phyloP scores from a whole-genome alignment of 2,113 vertebrate species.

The Channa argus region DNA sequence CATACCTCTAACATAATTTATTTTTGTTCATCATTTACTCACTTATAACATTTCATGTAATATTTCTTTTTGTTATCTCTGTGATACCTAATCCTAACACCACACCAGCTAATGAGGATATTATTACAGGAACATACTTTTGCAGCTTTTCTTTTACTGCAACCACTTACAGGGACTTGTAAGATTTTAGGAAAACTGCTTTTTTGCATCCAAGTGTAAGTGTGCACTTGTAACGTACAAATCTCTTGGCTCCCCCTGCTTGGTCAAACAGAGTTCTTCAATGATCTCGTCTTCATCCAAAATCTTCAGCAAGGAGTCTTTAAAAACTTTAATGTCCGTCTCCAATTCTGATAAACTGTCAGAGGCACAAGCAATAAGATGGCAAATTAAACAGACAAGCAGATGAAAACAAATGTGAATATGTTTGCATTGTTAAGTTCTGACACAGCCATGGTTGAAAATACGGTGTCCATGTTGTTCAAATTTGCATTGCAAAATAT shows the following conservation, averaged over 20 bases:
- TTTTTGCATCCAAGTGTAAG: not conserved
- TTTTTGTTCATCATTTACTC: too few relatives aligned
- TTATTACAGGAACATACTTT: not conserved
- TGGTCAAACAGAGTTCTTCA: constrained; percentile 95
- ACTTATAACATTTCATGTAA: too few relatives aligned
- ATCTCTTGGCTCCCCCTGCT: constrained; percentile 90
- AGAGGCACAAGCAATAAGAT: not conserved
- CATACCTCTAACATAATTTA: too few relatives aligned
- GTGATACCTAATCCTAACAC: too few relatives aligned
- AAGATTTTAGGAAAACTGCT: not conserved
- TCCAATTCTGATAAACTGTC: constrained; percentile 95
- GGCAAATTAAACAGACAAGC: not conserved
- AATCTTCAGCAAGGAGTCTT: constrained; percentile 93
- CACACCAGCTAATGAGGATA: too few relatives aligned
- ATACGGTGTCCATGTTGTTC: not conserved
- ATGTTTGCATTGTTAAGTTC: not conserved
- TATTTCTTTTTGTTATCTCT: too few relatives aligned
- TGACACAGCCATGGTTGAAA: not conserved
- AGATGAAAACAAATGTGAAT: not conserved
- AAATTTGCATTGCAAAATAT: not conserved
- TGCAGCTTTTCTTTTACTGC: not conserved
- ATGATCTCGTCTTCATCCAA: constrained; percentile 95
- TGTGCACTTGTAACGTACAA: constrained; percentile 85
- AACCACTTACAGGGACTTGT: not conserved
- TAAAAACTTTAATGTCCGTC: constrained; percentile 96